phyloP scores from a whole-genome alignment of 37 sponge, comb jelly and placozoan genomes.

The Cliona cf. orientalis region DNA sequence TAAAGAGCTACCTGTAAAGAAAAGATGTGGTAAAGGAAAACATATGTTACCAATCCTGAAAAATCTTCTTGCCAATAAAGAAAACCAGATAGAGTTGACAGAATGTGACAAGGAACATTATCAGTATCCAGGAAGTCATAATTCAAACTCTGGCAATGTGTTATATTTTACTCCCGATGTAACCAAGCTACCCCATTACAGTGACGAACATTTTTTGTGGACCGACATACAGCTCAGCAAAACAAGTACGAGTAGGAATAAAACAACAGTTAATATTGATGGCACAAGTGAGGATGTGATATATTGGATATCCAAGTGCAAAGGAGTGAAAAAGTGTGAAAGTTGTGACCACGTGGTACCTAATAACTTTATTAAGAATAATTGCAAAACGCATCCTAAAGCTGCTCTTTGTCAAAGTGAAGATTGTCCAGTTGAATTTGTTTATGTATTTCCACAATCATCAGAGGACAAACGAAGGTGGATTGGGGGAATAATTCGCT shows the following conservation, averaged over 20 bases:
- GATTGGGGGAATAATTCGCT: constrained; percentile 7
- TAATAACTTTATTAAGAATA: background rate
- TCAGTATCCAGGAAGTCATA: constrained; percentile 1
- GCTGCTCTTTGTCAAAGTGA: background rate
- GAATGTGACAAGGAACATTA: constrained; percentile 8
- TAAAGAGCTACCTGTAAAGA: no score
- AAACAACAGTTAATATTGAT: background rate
- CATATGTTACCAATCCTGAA: background rate
- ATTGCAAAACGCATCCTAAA: background rate
- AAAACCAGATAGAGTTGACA: constrained; percentile 17
- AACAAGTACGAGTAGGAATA: background rate
- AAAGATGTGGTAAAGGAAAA: constrained; percentile 31
- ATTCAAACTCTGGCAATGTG: background rate
- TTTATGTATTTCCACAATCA: background rate
- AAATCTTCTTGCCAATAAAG: background rate
- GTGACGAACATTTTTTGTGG: background rate
- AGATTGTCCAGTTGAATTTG: constrained; percentile 10
- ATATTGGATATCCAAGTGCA: background rate
- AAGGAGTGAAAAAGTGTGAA: constrained; percentile 6
- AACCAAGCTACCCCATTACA: background rate
- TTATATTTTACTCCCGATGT: background rate
- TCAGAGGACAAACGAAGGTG: background rate
- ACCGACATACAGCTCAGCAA: background rate
- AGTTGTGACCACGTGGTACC: background rate
- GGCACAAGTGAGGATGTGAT: background rate